Conservation (phyloP, 2,113 vertebrate genomes). For the Lethenteron camtschaticum region DNA sequence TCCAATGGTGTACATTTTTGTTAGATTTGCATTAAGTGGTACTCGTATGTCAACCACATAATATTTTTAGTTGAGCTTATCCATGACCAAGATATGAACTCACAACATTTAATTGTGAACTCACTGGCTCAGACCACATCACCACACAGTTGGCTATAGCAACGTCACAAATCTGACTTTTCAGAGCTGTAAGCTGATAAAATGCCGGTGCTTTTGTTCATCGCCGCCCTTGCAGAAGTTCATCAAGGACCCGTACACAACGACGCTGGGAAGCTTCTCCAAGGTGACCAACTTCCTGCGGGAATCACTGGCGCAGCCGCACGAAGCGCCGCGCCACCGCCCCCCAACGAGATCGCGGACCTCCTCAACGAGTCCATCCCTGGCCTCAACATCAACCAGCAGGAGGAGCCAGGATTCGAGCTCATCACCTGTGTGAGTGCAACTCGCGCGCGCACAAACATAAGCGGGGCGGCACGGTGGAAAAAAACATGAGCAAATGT, state of each 20-base stretch:
- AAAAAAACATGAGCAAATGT: no score
- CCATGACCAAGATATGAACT: not conserved
- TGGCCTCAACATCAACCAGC: conserved; percentile 58
- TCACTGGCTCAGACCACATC: no score
- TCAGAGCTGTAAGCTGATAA: not conserved
- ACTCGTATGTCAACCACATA: not conserved
- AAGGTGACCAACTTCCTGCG: conserved; percentile 71
- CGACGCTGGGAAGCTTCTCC: conserved; percentile 65
- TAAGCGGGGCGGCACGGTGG: no score
- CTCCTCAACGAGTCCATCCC: conserved; percentile 65
- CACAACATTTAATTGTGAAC: not conserved
- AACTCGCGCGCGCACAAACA: accelerated
- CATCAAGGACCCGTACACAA: conserved; percentile 61
- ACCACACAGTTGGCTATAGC: no score
- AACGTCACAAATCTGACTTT: not conserved
- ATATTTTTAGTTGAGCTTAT: not conserved
- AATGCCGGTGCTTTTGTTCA: not conserved
- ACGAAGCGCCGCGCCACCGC: conserved; percentile 20
- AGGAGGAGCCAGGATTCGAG: conserved; percentile 65
- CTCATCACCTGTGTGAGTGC: conserved; percentile 62
- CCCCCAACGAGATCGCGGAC: conserved; percentile 38
- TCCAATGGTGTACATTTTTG: no score
- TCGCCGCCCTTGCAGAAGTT: conserved; percentile 29
- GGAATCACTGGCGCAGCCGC: conserved; percentile 39
- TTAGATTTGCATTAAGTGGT: no score